Evolutionary conservation across 92 coral and sea anemone genomes (phyloP), one percentile per base, ranked within the genome.

Genomic region (Epizoanthus ramosus): DNA sequence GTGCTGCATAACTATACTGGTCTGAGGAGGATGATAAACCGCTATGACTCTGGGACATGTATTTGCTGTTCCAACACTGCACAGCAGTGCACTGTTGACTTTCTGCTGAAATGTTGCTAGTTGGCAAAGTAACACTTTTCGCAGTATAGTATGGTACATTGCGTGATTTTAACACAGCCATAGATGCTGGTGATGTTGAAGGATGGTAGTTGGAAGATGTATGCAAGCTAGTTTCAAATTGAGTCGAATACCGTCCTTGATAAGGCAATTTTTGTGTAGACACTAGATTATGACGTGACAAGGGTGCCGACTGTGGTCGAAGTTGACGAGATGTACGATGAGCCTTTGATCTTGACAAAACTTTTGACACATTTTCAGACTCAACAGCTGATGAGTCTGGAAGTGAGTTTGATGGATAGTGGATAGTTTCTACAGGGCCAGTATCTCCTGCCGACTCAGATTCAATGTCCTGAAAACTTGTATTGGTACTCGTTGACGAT

Each of bases 221-320:
- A 60, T 60, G 23, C 37, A 60, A 35, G 37, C 68, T 60, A 35
- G 57, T 59, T 60, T 76, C 81, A 33, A 59, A 25, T 37, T 60
- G 61, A 18, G 81, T 12, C 14, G 92, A 89, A 72, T 85, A 89
- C 54, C 89, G 86, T 16, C 84, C 90, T 35, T 79, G 84, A 59
- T 79, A 52, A 13, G 75, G 59, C 2, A 68, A 57, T 14, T 35
- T 67, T 16, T 88, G 87, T 15, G 74, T 71, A 33, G 61, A 37
- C 6, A 57, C 57, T 76, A 85, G 87, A 63, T 89, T 81, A 63
- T 91, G 89, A 66, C 95, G 88, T 10, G 95, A 54, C 0, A 95
- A 74, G 0, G 98, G 98, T 23, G 98, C 98, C 25, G 98, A 93
- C 71, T 91, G 98, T n/a, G 98, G 98, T 8, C 98, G 91, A 13